These are phyloP conservation scores for Rhagium mordax DNA, from an alignment of 2,888 invertebrate species.

Conservation along the genomic window DNA sequence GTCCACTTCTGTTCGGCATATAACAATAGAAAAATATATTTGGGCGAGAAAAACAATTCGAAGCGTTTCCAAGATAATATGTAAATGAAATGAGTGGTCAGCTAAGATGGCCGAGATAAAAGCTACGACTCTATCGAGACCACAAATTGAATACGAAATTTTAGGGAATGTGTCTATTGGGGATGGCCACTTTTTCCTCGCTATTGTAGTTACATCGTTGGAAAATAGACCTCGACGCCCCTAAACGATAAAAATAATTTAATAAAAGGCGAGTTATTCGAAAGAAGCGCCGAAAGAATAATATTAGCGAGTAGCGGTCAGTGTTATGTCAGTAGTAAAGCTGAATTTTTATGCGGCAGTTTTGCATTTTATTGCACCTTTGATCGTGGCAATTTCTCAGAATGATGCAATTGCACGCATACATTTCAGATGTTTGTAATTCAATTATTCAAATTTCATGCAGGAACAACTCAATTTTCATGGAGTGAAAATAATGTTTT, in stretches of 20 bases:
- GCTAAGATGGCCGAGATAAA: slow-evolving; percentile 35
- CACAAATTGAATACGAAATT: slow-evolving; percentile 49
- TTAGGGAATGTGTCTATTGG: slow-evolving; percentile 43
- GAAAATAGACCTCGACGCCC: slow-evolving; percentile 39
- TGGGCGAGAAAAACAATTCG: not conserved
- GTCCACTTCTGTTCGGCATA: too few relatives aligned
- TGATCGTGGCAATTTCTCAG: slow-evolving; percentile 58
- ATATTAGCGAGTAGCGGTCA: slow-evolving; percentile 49
- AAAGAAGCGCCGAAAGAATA: slow-evolving; percentile 28
- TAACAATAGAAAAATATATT: too few relatives aligned
- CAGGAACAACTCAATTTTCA: slow-evolving; percentile 25
- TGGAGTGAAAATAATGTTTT: slow-evolving; percentile 22
- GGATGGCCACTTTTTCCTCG: slow-evolving; percentile 38
- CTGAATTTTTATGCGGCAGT: slow-evolving; percentile 59
- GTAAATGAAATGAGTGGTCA: slow-evolving; percentile 37
- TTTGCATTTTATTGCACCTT: slow-evolving; percentile 64
- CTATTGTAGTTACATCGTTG: slow-evolving; percentile 34
- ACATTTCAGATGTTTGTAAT: slow-evolving; percentile 54
- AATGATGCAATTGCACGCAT: slow-evolving; percentile 53
- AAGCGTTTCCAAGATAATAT: slow-evolving; percentile 26
- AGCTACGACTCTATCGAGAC: slow-evolving; percentile 33
- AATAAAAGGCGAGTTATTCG: slow-evolving; percentile 47
- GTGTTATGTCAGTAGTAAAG: slow-evolving; percentile 57
- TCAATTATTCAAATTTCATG: slow-evolving; percentile 59
- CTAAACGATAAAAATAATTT: slow-evolving; percentile 46